Percentiles rank a stretch among this genome's conserved stretches.
Conservation (phyloP, 2,113 vertebrate genomes). For the Cephalophus harveyi region DNA sequence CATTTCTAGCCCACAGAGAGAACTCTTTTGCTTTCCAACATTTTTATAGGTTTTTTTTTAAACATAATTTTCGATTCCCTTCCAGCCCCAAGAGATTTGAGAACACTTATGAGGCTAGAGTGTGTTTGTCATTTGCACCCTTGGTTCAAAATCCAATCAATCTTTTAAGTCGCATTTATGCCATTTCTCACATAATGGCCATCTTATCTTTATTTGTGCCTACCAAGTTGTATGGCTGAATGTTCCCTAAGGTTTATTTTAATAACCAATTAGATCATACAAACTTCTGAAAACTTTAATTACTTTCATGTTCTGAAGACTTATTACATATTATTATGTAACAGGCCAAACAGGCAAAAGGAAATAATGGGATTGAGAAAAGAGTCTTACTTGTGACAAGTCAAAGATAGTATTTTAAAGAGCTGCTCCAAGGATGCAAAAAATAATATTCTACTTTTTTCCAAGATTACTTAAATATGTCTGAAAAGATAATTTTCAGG, state of each 20-base stretch:
- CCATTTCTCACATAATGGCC: neutral
- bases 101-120: neutral
- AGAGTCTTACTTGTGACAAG: neutral
- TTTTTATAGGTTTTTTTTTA: neutral
- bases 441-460: neutral
- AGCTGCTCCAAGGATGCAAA: neutral
- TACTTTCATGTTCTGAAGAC: neutral
- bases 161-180: neutral
- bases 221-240: neutral
- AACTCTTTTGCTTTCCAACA: slow-evolving; percentile 1
- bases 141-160: slow-evolving; percentile 2
- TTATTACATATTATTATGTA: neutral
- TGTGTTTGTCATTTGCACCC: neutral
- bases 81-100: neutral
- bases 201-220: neutral
- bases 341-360: neutral
- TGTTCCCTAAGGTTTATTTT: neutral
- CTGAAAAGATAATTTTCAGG: slow-evolving; percentile 28
- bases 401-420: neutral
- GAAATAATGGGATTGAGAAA: neutral
- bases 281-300: slow-evolving; percentile 42
- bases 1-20: neutral
- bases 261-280: neutral
- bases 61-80: neutral
- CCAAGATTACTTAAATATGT: neutral